A percentile compares a stretch with the other conserved stretches of the same genome.
These are phyloP conservation scores for Octomys mimax DNA, from an alignment of 2,797 vertebrate species.

Conservation along the genomic window DNA sequence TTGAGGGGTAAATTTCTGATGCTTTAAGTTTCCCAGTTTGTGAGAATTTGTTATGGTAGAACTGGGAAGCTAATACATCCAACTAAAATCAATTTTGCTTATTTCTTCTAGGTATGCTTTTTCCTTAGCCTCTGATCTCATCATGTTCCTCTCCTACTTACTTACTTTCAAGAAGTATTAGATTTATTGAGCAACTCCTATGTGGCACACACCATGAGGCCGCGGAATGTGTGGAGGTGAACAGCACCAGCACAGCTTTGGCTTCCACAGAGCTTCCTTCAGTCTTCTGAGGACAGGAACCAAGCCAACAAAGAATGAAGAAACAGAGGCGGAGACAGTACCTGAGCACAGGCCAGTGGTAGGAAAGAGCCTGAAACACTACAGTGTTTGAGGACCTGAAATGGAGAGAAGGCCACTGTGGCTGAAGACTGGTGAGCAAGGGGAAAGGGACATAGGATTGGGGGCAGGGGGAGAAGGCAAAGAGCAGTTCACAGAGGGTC, in stretches of 20 bases:
- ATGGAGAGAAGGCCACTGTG: not conserved
- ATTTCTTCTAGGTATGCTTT: conserved; percentile 34
- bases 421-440: not conserved
- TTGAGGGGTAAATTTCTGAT: not conserved
- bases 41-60: not conserved
- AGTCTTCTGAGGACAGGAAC: not conserved
- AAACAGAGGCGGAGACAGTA: not conserved
- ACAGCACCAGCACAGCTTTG: not conserved
- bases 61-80: not conserved
- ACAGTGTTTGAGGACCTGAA: not conserved
- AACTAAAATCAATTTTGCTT: conserved; percentile 29
- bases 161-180: conserved; percentile 9
- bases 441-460: not conserved
- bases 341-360: not conserved
- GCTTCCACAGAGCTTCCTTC: not conserved
- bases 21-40: not conserved
- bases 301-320: not conserved
- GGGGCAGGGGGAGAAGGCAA: not conserved
- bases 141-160: not conserved
- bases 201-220: not conserved
- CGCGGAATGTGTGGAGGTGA: not conserved
- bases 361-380: not conserved
- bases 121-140: conserved; percentile 27
- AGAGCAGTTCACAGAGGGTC: not conserved
- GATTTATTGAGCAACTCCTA: not conserved